phyloP scores from a whole-genome alignment of 2,113 vertebrate species.

The Talpa occidentalis region DNA sequence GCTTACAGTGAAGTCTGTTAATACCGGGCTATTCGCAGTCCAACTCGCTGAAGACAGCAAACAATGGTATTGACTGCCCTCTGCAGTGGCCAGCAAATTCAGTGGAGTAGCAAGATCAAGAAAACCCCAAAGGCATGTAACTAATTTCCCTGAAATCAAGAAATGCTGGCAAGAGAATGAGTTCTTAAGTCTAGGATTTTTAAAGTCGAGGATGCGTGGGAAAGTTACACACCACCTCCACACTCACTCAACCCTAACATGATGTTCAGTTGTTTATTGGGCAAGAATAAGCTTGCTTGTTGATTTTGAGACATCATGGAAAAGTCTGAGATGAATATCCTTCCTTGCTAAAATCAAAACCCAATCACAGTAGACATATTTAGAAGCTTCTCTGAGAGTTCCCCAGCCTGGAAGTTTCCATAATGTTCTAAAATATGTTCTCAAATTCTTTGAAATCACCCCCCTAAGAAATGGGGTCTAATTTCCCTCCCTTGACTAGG shows the following conservation, averaged over 20 bases:
- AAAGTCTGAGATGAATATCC: neutral
- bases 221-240: neutral
- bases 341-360: neutral
- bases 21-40: neutral
- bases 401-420: neutral
- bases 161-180: neutral
- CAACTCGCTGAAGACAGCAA: neutral
- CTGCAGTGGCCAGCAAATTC: neutral
- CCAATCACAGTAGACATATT: neutral
- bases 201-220: neutral
- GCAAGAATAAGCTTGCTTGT: neutral
- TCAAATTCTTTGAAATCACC: neutral
- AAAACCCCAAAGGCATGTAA: conserved; percentile 39
- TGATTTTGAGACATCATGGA: neutral
- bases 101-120: neutral
- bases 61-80: neutral
- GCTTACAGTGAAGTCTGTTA: neutral
- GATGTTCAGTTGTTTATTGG: neutral
- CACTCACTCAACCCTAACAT: neutral
- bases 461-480: neutral
- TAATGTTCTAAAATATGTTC: neutral
- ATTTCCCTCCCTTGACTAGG: neutral
- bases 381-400: neutral
- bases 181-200: neutral
- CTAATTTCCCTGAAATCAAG: conserved; percentile 14